These are phyloP conservation scores for Hydractinia symbiolongicarpus DNA, from an alignment of 30 jellyfish, hydroid and myxozoan genomes.

Conservation along the genomic window DNA sequence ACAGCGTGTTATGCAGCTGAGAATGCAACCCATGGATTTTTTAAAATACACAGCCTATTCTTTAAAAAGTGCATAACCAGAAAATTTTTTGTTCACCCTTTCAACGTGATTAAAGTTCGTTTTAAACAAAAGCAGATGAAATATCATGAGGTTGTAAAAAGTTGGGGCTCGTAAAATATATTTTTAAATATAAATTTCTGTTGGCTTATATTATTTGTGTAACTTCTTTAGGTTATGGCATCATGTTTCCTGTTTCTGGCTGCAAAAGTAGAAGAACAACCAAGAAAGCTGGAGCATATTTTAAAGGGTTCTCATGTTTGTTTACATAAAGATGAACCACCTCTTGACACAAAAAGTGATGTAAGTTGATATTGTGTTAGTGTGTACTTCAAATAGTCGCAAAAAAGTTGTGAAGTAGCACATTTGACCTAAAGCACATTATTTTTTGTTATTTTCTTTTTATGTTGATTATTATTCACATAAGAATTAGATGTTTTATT, in stretches of 20 bases:
- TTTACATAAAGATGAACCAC: conserved; percentile 69
- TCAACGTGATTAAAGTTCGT: no score
- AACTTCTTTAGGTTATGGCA: conserved; percentile 67
- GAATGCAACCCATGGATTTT: no score
- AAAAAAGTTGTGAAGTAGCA: not conserved
- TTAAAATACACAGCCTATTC: no score
- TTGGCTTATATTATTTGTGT: not conserved
- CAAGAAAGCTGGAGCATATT: conserved; percentile 82
- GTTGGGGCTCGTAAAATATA: no score
- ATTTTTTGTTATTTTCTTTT: not conserved
- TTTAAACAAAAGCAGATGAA: no score
- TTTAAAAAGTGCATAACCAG: no score
- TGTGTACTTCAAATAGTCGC: not conserved
- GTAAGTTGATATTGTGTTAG: conserved; percentile 29
- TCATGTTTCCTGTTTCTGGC: conserved; percentile 85
- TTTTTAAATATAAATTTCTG: no score
- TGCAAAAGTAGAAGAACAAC: conserved; percentile 89
- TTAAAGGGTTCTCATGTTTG: conserved; percentile 68
- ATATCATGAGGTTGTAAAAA: no score
- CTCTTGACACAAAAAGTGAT: conserved; percentile 70
- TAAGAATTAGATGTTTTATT: not conserved
- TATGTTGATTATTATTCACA: not conserved
- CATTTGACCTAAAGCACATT: not conserved
- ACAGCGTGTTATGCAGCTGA: no score
- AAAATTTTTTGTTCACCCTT: no score